Evolutionary conservation across 2,113 vertebrate genomes (phyloP), one percentile per base, ranked within the genome.

Genomic region (Micronycteris hirsuta): DNA sequence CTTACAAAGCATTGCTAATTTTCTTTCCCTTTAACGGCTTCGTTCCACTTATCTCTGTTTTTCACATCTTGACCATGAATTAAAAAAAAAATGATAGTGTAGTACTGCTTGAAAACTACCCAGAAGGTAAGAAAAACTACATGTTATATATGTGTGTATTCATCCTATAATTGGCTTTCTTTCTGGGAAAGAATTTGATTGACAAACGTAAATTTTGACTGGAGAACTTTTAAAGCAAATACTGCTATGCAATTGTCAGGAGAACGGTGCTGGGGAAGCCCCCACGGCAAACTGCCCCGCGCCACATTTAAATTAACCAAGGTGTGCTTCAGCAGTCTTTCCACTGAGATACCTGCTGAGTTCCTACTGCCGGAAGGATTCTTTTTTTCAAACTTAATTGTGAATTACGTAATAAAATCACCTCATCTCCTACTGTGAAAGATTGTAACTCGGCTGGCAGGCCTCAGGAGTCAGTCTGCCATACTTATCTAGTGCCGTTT

Each of bases 361-460:
- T 61, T 68, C 45, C 68, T 70, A 33, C 1, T 61, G 38, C 70
- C 80, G 5, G 3, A 19, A 63, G 63, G 33, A 22, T 15, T 77
- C n/a, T n/a, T 93, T 92, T 94, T 63, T 63, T 63, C 70, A 84
- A 56, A 67, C 24, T 86, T 85, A 87, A 97, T 90, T 84, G 93
- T 20, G 33, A 80, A 97, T 90, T 81, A 87, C 20, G 24, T 73
- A 58, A 85, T 36, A 20, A 96, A 83, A 61, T 14, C 80, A 11
- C 56, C 41, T 76, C 41, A 76, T 78, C 22, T 80, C 54, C 31
- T 54, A 17, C 63, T 47, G 28, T 38, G 10, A 86, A 86, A 61
- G 45, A 43, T 54, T 38, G 38, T 45, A 36, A 15, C 12, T 43
- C 1, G 31, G 24, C 54, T 33, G 12, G 54, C 16, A 56, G 70